These are phyloP conservation scores for Cotesia chilonis DNA, from an alignment of 1,140 invertebrate species.

Conservation along the genomic window DNA sequence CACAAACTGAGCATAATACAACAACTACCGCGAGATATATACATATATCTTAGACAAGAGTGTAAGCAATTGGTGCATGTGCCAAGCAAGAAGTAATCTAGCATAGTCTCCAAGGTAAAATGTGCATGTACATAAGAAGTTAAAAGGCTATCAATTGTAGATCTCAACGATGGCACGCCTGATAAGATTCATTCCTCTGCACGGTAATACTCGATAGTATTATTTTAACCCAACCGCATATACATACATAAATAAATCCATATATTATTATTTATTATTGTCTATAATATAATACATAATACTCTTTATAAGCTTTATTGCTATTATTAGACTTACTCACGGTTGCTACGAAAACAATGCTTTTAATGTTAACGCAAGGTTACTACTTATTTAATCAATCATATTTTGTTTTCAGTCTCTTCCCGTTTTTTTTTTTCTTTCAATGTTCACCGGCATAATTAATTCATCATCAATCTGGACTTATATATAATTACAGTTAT, in stretches of 20 bases:
- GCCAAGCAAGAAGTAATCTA: conserved; percentile 12
- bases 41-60: conserved; percentile 15
- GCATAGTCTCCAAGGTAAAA: conserved; percentile 22
- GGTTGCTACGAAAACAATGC: conserved; percentile 8
- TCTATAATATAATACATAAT: conserved; percentile 2
- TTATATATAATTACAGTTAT: conserved; percentile 2
- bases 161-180: conserved; percentile 24
- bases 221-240: conserved; percentile 11
- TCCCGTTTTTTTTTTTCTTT: conserved; percentile 8
- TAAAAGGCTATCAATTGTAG: conserved; percentile 33
- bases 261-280: not conserved
- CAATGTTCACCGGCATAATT: not conserved
- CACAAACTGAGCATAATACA: too few relatives aligned
- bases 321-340: too few relatives aligned
- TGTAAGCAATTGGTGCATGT: conserved; percentile 33
- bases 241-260: not conserved
- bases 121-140: conserved; percentile 33
- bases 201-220: conserved; percentile 18
- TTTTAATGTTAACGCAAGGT: conserved; percentile 13
- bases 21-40: not conserved
- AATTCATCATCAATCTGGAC: not conserved
- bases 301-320: not conserved
- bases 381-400: conserved; percentile 19
- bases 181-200: conserved; percentile 36
- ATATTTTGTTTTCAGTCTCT: not conserved